Conservation (phyloP, 2,797 vertebrate genomes). For the Poecile montanus region DNA sequence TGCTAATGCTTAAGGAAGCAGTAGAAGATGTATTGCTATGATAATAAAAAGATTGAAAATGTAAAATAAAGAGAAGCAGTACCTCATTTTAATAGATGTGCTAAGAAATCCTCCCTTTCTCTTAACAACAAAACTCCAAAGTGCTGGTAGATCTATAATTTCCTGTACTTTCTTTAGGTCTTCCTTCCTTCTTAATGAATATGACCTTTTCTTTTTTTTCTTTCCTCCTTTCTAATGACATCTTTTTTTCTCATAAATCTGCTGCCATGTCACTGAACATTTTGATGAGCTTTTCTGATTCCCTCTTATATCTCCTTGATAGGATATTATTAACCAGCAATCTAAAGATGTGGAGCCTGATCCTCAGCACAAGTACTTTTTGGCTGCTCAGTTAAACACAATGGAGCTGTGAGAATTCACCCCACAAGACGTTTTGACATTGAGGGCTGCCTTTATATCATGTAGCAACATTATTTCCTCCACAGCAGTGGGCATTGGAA, state of each 20-base stretch:
- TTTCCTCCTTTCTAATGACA: conserved; percentile 10
- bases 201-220: conserved; percentile 5
- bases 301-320: conserved; percentile 54
- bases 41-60: conserved; percentile 31
- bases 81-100: conserved; percentile 34
- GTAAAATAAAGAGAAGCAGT: conserved; percentile 26
- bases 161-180: conserved; percentile 4
- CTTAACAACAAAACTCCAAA: conserved; percentile 10
- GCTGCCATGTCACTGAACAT: conserved; percentile 45
- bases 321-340: conserved; percentile 40
- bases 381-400: not conserved
- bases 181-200: conserved; percentile 41
- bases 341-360: not conserved
- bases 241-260: conserved; percentile 62
- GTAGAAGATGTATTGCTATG: not conserved
- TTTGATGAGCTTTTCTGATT: conserved; percentile 65
- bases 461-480: not conserved
- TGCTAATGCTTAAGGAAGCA: conserved; percentile 70
- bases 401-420: not conserved
- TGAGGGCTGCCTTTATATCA: not conserved
- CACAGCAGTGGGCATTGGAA: not conserved
- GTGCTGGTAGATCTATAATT: not conserved
- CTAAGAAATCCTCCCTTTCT: not conserved
- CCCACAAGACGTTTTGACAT: not conserved
- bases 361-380: not conserved